Evolutionary conservation across 2,113 vertebrate genomes (phyloP).

Genomic region (Myotis yumanensis): DNA sequence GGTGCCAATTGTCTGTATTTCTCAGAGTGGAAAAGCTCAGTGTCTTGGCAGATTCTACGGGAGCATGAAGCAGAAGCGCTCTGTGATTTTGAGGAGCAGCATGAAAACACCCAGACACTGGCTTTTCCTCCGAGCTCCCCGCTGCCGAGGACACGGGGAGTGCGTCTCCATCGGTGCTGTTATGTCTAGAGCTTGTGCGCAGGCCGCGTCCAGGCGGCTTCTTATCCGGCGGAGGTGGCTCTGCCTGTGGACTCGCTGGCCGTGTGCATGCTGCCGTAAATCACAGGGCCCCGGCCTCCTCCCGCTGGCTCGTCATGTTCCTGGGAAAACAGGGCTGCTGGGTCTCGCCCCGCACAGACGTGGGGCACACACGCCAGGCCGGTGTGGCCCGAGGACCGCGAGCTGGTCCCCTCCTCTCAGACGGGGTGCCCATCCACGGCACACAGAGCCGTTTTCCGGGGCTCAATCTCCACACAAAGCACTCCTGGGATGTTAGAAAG

Average conservation of each 20-base stretch:
- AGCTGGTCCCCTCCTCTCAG: background rate
- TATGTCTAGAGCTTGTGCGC: background rate
- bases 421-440: rapidly evolving
- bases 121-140: background rate
- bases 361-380: background rate
- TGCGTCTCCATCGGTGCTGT: rapidly evolving
- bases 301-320: background rate
- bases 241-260: background rate
- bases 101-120: background rate
- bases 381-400: rapidly evolving
- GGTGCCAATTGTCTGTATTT: background rate
- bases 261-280: slow-evolving; percentile 14
- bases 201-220: background rate
- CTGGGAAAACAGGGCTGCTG: background rate
- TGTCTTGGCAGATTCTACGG: slow-evolving; percentile 30
- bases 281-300: slow-evolving; percentile 35
- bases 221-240: background rate
- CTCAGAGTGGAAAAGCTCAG: background rate
- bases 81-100: background rate
- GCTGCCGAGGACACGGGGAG: background rate
- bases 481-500: background rate
- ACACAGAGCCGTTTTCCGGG: background rate
- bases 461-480: background rate
- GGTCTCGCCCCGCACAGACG: background rate
- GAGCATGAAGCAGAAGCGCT: background rate